Conservation (phyloP, 2,113 vertebrate species). For the Meriones unguiculatus region DNA sequence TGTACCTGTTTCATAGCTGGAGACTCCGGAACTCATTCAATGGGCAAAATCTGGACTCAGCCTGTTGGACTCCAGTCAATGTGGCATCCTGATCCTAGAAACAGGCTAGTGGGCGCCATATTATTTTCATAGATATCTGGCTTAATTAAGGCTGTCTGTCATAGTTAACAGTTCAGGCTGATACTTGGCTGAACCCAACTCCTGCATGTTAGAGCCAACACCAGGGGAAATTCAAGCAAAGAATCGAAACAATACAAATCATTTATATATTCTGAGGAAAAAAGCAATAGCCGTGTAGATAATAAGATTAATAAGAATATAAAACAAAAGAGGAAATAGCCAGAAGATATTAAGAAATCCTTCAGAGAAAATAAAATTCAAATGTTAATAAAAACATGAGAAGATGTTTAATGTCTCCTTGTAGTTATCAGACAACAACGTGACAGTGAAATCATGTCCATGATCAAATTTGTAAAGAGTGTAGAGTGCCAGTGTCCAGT, state of each 20-base stretch:
- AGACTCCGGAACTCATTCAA: neutral
- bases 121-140: conserved; percentile 34
- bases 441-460: neutral
- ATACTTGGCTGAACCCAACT: conserved; percentile 40
- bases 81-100: neutral
- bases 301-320: neutral
- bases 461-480: neutral
- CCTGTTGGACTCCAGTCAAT: neutral
- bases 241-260: conserved; percentile 29
- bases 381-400: neutral
- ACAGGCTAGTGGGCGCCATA: neutral
- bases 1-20: neutral
- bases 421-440: neutral
- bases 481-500: neutral
- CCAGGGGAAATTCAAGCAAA: conserved; percentile 21
- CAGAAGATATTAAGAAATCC: neutral
- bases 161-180: neutral
- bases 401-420: neutral
- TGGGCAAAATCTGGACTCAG: neutral
- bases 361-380: conserved; percentile 46
- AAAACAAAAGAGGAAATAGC: neutral
- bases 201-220: neutral
- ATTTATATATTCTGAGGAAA: conserved; percentile 32
- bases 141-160: conserved; percentile 58
- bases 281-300: conserved; percentile 8